Evolutionary conservation across 2,113 vertebrate genomes (phyloP).

Genomic region (Rhynchopsitta pachyrhyncha): DNA sequence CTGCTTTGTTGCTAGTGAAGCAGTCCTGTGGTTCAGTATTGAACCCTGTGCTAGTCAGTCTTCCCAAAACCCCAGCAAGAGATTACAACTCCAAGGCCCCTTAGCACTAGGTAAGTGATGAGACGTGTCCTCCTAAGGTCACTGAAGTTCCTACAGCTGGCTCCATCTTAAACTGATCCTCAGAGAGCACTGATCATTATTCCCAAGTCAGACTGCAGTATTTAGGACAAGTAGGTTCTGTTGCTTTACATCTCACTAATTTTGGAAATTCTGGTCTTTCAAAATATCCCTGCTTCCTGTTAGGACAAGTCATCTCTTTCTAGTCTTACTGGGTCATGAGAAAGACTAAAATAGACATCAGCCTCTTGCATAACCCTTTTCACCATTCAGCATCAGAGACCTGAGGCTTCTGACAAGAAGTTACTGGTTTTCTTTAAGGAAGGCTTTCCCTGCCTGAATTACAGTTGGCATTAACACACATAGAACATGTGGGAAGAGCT

Average conservation of each 20-base stretch:
- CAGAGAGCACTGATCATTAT: not conserved
- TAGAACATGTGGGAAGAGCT: accelerated
- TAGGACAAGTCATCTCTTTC: not conserved
- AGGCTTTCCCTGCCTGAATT: not conserved
- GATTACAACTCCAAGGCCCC: not conserved
- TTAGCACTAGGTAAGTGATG: not conserved
- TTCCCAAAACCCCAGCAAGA: not conserved
- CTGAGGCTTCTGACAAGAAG: not conserved
- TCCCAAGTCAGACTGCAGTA: not conserved
- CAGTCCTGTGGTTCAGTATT: not conserved
- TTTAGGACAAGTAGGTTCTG: not conserved
- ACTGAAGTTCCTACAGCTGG: not conserved
- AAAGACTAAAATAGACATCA: not conserved
- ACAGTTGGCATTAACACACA: not conserved
- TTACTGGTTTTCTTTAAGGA: not conserved
- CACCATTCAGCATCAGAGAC: not conserved
- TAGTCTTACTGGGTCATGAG: not conserved
- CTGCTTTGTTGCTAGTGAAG: not conserved
- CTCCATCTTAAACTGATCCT: not conserved
- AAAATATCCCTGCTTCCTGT: conserved; percentile 10
- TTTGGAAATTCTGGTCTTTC: conserved; percentile 9
- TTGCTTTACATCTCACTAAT: not conserved
- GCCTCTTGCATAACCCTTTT: not conserved
- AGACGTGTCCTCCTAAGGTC: not conserved
- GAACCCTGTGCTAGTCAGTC: accelerated